Evolutionary conservation across 2,888 invertebrate genomes (phyloP), one percentile per base, ranked within the genome.

Genomic region (Anodontia alba): DNA sequence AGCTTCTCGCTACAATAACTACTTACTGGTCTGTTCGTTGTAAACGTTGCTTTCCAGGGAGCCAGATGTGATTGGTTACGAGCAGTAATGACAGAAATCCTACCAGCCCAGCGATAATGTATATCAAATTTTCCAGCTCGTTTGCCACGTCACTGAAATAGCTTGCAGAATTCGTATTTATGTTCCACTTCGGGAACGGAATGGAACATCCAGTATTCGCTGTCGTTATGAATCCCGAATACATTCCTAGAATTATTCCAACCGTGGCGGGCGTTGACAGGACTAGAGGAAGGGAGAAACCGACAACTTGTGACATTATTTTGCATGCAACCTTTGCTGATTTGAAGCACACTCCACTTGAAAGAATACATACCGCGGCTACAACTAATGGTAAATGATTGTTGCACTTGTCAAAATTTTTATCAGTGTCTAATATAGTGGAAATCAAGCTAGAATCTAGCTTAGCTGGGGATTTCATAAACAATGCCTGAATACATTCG

Each of bases 131-230:
- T 1, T 81, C 70, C 20, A 23, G 42, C 20, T 43, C 17, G 5
- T 54, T 42, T 1, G 73, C 49, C 31, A 81, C 71, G 10, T 68
- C 62, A 8, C 29, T n/a, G 42, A 88, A 73, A n/a, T 83, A 78
- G 7, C 43, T 42, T 0, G 75, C 38, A 38, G 87, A 76, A 20
- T 67, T 71, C 49, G 96, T 96, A 3, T 98, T 98, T 89, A 98
- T 97, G 90, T 97, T 96, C 95, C 97, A 99, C 95, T 97, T 98
- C 17, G 99, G 95, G 0, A 98, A 98, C 81, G 98, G 88, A 17
- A 88, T 49, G 10, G 43, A n/a, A 69, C 90, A 90, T 1, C 76
- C 76, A 23, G 79, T 76, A 7, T 82, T 96, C 0, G 96, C 96
- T 43, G 99, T 0, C 97, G 79, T 74, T 0, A 81, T 15, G 29